These are phyloP conservation scores for Nyctibius grandis DNA, from an alignment of 2,797 vertebrate species.

Conservation along the genomic window DNA sequence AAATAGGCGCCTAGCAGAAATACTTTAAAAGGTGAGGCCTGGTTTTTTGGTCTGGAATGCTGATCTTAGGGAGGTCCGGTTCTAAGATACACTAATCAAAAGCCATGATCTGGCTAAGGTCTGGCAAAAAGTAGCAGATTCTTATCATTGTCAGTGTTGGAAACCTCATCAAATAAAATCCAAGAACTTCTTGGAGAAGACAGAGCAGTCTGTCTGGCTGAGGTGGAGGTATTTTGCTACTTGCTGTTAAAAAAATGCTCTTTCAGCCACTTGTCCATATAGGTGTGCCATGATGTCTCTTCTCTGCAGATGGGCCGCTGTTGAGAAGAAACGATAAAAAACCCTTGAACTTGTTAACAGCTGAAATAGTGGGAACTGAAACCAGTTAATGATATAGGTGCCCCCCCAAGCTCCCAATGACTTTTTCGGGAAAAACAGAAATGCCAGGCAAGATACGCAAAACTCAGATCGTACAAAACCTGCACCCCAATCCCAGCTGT, in stretches of 20 bases:
- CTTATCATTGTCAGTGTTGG: neutral
- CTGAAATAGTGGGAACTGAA: neutral
- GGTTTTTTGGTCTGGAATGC: neutral
- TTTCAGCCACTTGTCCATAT: neutral
- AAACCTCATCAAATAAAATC: neutral
- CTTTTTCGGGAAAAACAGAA: neutral
- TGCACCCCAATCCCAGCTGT: neutral
- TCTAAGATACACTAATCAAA: neutral
- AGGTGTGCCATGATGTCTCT: rapidly evolving
- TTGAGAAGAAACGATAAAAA: neutral
- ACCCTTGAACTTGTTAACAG: neutral
- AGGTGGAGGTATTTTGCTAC: neutral
- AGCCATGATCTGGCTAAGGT: rapidly evolving
- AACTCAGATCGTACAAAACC: neutral
- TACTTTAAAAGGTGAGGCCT: neutral
- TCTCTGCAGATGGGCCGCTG: neutral
- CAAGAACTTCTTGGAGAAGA: neutral
- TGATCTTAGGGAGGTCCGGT: neutral
- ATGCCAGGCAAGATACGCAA: neutral
- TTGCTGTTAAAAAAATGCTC: neutral
- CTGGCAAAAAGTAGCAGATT: neutral
- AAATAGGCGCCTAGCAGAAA: neutral
- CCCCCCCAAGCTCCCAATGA: neutral
- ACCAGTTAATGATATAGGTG: neutral
- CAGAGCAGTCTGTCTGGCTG: neutral